Percentiles rank a stretch among this genome's conserved stretches.
Conservation (phyloP, 2,888 invertebrate species). For the Microctonus aethiopoides region DNA sequence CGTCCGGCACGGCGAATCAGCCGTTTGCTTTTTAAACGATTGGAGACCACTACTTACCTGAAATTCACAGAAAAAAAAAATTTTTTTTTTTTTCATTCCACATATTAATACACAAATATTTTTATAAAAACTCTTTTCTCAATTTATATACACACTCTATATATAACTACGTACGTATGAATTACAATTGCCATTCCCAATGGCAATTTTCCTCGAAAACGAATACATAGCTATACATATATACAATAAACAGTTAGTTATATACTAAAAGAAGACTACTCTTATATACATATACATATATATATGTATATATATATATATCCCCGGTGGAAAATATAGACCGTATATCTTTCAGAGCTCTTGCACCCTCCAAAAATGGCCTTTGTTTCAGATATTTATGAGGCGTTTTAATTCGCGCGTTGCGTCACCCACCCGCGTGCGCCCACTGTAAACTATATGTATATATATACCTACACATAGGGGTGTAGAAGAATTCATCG, state of each 20-base stretch:
- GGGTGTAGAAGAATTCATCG: not conserved
- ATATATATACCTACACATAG: too few species aligned
- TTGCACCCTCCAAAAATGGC: slow-evolving; percentile 65
- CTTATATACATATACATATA: not conserved
- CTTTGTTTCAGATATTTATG: slow-evolving; percentile 68
- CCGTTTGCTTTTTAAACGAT: slow-evolving; percentile 65
- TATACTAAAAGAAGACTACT: not conserved
- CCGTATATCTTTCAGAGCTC: slow-evolving; percentile 62
- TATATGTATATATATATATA: not conserved
- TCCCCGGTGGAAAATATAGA: slow-evolving; percentile 46
- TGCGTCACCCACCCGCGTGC: slow-evolving; percentile 58
- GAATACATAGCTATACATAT: not conserved
- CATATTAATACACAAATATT: not conserved
- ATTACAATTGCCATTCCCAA: not conserved
- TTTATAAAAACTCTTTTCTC: not conserved
- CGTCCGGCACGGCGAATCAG: slow-evolving; percentile 65
- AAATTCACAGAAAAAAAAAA: slow-evolving; percentile 49
- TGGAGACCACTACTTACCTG: slow-evolving; percentile 67
- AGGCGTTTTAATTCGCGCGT: slow-evolving; percentile 67
- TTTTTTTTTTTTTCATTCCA: too few species aligned
- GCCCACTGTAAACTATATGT: slow-evolving; percentile 35
- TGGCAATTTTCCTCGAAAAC: not conserved
- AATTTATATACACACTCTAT: too few species aligned
- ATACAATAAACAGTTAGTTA: too few species aligned
- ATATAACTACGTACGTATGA: not conserved